Percentiles rank a stretch among this genome's conserved stretches.
These are phyloP conservation scores for Heliconius himera DNA, from an alignment of 1,140 invertebrate species.

Conservation along the genomic window DNA sequence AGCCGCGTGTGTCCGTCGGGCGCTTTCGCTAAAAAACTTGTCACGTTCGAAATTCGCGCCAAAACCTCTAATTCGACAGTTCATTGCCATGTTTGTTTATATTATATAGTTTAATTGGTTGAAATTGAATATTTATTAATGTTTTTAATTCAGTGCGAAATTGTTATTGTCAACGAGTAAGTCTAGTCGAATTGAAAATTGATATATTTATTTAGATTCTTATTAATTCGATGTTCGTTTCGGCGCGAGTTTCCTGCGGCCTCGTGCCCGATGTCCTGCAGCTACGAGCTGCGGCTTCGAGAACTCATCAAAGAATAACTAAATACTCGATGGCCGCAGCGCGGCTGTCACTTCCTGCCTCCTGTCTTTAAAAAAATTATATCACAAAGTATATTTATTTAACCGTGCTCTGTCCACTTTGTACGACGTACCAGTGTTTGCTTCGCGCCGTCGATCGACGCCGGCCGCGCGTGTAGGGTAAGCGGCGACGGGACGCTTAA, in stretches of 20 bases:
- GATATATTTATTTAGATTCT: slow-evolving; percentile 18
- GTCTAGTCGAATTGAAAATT: slow-evolving; percentile 33
- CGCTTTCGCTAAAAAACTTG: slow-evolving; percentile 40
- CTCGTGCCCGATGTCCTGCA: slow-evolving; percentile 40
- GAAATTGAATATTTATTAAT: slow-evolving; percentile 20
- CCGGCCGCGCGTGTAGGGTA: slow-evolving; percentile 50
- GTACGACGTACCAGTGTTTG: slow-evolving; percentile 62
- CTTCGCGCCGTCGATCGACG: slow-evolving; percentile 41
- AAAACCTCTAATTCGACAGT: slow-evolving; percentile 29
- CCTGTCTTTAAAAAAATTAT: slow-evolving; percentile 62
- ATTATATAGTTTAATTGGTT: slow-evolving; percentile 16
- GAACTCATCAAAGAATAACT: slow-evolving; percentile 32
- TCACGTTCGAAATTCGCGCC: slow-evolving; percentile 41
- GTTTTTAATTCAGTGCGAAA: slow-evolving; percentile 18
- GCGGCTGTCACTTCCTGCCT: slow-evolving; percentile 64
- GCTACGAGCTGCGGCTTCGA: slow-evolving; percentile 37
- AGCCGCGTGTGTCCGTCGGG: slow-evolving; percentile 51
- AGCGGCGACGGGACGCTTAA: slow-evolving; percentile 74
- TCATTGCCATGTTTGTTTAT: slow-evolving; percentile 7
- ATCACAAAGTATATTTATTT: slow-evolving; percentile 68
- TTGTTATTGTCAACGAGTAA: slow-evolving; percentile 35
- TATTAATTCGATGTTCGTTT: slow-evolving; percentile 27
- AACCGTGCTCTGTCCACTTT: slow-evolving; percentile 53
- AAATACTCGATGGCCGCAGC: slow-evolving; percentile 41
- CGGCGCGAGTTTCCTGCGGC: slow-evolving; percentile 38